A percentile compares a stretch with the other conserved stretches of the same genome.
These are phyloP conservation scores for Elgonia sp. DNA, from an alignment of 2,888 invertebrate species.

Conservation along the genomic window DNA sequence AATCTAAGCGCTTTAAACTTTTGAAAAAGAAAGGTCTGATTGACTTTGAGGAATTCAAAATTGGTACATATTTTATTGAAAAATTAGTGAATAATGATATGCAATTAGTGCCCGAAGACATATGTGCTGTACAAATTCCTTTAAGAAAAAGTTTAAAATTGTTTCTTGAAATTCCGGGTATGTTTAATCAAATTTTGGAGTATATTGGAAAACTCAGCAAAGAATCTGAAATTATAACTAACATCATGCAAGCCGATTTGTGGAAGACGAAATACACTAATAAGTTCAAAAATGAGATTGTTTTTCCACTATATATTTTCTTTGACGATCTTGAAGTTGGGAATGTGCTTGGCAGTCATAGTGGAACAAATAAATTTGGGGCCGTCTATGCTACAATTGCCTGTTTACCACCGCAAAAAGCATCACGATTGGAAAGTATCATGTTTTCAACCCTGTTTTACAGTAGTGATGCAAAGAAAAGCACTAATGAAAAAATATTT, in stretches of 20 bases:
- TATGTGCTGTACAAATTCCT: conserved; percentile 10
- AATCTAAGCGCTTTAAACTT: not conserved
- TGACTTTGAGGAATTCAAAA: not conserved
- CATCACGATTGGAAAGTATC: not conserved
- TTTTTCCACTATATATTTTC: not conserved
- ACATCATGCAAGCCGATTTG: conserved; percentile 10
- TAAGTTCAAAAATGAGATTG: not conserved
- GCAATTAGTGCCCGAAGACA: not conserved
- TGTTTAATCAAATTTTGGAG: not conserved
- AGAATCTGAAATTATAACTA: not conserved
- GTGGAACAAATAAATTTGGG: not conserved
- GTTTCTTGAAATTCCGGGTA: not conserved
- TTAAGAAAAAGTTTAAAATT: conserved; percentile 7
- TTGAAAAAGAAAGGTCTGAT: conserved; percentile 5
- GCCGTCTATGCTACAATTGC: not conserved
- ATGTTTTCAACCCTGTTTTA: conserved; percentile 8
- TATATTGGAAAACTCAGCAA: not conserved
- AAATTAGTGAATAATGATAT: not conserved
- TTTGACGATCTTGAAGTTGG: not conserved
- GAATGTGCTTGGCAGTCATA: not conserved
- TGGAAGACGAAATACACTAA: not conserved
- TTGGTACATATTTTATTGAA: conserved; percentile 1
- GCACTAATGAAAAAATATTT: not conserved
- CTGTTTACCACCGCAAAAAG: not conserved
- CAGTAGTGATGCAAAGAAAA: not conserved